Conservation (phyloP, 2,113 vertebrate species). For the Odocoileus hemionus region DNA sequence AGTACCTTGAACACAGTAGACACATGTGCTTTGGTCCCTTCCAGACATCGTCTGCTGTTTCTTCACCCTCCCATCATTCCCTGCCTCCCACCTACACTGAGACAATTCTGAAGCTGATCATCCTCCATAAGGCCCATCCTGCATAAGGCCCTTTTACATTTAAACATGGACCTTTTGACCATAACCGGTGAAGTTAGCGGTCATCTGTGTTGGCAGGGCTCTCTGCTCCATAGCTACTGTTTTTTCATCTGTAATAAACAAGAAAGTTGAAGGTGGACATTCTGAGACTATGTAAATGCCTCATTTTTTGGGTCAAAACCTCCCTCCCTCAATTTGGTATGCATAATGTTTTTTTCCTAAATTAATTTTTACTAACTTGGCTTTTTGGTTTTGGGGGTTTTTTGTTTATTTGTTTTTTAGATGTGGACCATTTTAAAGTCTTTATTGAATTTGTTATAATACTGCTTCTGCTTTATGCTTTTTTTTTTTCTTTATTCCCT, state of each 20-base stretch:
- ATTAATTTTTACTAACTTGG: neutral
- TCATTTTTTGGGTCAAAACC: neutral
- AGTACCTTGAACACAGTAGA: neutral
- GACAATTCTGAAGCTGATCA: neutral
- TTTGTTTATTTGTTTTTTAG: neutral
- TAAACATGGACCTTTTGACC: neutral
- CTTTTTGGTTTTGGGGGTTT: neutral
- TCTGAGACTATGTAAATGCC: neutral
- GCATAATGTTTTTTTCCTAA: neutral
- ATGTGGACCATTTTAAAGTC: neutral
- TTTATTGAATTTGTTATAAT: neutral
- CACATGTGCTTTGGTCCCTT: neutral
- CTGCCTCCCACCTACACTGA: neutral
- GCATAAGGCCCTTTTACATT: neutral
- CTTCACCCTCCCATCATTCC: neutral
- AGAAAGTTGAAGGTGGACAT: neutral
- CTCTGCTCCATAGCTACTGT: neutral
- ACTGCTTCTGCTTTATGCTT: neutral
- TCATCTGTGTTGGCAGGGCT: neutral
- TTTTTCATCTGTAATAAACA: neutral
- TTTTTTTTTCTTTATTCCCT: neutral
- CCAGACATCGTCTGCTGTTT: neutral
- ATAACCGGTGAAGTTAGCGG: neutral
- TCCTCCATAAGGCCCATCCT: neutral
- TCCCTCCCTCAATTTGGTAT: neutral